Percentiles rank a stretch among this genome's conserved stretches.
Evolutionary conservation across 1,140 invertebrate genomes (phyloP).

Genomic region (Habropoda laboriosa): DNA sequence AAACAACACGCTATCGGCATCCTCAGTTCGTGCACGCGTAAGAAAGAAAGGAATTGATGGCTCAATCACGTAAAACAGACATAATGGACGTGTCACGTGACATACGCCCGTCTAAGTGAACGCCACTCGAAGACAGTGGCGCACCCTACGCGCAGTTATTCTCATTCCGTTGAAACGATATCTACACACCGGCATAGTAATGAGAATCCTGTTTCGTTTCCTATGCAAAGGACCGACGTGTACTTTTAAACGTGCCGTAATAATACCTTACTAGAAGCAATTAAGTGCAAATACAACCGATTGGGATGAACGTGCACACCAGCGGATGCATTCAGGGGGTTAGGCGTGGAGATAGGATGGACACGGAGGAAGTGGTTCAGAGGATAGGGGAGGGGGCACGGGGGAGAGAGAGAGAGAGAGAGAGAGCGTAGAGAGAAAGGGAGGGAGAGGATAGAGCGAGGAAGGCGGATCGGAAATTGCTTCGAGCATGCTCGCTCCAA

Average conservation of each 20-base stretch:
- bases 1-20: neutral
- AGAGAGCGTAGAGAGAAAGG: conserved; percentile 34
- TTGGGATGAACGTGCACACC: conserved; percentile 50
- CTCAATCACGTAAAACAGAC: neutral
- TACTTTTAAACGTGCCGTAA: conserved; percentile 44
- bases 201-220: conserved; percentile 10
- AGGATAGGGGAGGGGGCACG: neutral
- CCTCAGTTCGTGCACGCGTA: neutral
- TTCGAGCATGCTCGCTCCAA: conserved; percentile 65
- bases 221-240: conserved; percentile 25
- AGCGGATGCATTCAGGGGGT: conserved; percentile 22
- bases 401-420: conserved; percentile 30
- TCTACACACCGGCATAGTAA: conserved; percentile 5
- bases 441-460: conserved; percentile 37
- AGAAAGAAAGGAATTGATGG: neutral
- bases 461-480: conserved; percentile 67
- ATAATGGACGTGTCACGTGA: neutral
- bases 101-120: neutral
- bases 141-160: neutral
- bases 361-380: conserved; percentile 39
- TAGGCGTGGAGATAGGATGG: conserved; percentile 25
- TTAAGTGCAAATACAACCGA: conserved; percentile 64
- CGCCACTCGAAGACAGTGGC: neutral
- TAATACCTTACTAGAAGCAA: conserved; percentile 62
- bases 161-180: conserved; percentile 30